Base-by-base conservation (phyloP, 2,113 vertebrate species). In the Petrocephalus zakoni region DNA sequence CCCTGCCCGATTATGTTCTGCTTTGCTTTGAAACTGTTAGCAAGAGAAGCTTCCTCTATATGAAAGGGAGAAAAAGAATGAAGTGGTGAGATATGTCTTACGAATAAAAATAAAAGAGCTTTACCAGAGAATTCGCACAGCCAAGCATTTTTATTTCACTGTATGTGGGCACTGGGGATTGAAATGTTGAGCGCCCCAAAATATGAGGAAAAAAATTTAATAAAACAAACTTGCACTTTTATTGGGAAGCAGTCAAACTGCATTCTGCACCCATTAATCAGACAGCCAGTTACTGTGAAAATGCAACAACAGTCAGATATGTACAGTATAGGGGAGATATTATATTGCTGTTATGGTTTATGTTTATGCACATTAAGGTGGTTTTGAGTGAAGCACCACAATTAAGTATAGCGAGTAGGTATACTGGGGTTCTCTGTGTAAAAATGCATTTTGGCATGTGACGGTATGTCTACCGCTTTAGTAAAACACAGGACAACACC, bases 81-180 rank as follows among this genome's bases (percentile, higher is more conserved):
- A 46, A 56, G 49, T 21, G 49, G 25, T 52, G 58, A 52, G 37
- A 4, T 34, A 87, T 88, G 87, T 88, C 46, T 83, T 85, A 64
- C 85, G 55, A 72, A 89, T 86, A 86, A 86, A 25, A 68, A 47
- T 82, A 53, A 89, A 64, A 89, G n/a, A 89, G 89, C 86, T 89
- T 89, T 88, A 87, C 47, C 51, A 87, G 83, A 87, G 86, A 87
- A 89, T 58, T 85, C 84, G 75, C 86, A 68, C 55, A 88, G 86
- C 19, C 22, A 83, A 47, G 78, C 56, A 84, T 83, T 46, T 68
- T 89, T 55, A 47, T 53, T 84, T 49, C n/a, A 29, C 78, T 68
- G 47, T 2, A 55, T 87, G 51, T 68, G n/a, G 11, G 34, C 56
- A 87, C 29, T 87, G 89, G 15, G 34, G 51, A 52, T 64, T 64